These are phyloP conservation scores for Lochmaea crataegi DNA, from an alignment of 2,888 invertebrate genomes.

Conservation along the genomic window DNA sequence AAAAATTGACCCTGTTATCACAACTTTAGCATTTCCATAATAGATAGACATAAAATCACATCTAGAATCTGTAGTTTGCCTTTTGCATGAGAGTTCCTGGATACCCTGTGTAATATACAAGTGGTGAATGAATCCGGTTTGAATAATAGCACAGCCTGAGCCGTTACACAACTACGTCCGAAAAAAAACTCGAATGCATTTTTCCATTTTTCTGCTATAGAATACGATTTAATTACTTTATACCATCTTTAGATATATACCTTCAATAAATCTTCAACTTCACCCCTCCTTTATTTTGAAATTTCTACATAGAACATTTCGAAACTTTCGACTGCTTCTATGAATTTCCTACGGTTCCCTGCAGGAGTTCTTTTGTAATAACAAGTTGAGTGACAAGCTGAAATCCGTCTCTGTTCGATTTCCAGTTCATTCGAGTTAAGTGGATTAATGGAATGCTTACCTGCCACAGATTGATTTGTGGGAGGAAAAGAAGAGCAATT, in stretches of 20 bases:
- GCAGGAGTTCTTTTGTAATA: conserved; percentile 13
- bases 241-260: neutral
- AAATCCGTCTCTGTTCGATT: conserved; percentile 27
- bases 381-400: conserved; percentile 20
- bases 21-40: too few species aligned
- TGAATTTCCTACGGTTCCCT: neutral
- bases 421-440: conserved; percentile 35
- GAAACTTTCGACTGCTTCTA: neutral
- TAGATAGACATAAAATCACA: too few species aligned
- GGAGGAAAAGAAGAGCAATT: conserved; percentile 34
- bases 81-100: too few species aligned
- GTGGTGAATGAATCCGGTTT: too few species aligned
- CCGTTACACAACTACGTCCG: too few species aligned
- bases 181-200: too few species aligned
- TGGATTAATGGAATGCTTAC: conserved; percentile 48
- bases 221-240: neutral
- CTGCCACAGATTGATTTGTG: conserved; percentile 45
- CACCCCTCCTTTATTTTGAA: neutral
- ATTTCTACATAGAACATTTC: neutral
- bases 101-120: too few species aligned
- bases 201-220: too few species aligned
- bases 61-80: too few species aligned
- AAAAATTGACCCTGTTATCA: too few species aligned
- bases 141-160: too few species aligned
- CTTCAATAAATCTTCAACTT: neutral